Conservation (phyloP, 2,797 vertebrate species). For the Peromyscus aztecus region DNA sequence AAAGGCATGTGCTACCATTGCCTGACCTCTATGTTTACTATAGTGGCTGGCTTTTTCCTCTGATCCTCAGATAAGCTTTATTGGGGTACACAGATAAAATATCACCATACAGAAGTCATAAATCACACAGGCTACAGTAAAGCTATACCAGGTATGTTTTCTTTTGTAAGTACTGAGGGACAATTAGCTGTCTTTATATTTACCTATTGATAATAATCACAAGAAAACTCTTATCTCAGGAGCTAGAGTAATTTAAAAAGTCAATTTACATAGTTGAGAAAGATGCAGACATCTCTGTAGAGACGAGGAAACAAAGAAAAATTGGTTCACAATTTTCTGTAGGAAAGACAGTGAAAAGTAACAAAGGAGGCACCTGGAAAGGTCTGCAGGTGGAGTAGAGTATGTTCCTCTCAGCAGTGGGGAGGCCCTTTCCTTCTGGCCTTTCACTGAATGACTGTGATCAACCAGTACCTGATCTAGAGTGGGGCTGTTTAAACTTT, state of each 20-base stretch:
- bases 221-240: neutral
- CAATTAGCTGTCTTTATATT: neutral
- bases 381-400: neutral
- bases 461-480: too few species aligned
- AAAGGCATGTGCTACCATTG: too few species aligned
- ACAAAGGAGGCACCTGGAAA: neutral
- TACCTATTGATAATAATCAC: neutral
- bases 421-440: neutral
- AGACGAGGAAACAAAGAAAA: neutral
- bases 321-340: neutral
- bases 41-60: too few species aligned
- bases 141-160: neutral
- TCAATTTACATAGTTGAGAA: neutral
- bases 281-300: neutral
- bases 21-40: too few species aligned
- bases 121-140: neutral
- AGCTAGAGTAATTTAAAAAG: neutral
- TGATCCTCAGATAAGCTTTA: too few species aligned
- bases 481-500: neutral
- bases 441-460: neutral
- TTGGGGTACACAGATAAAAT: too few species aligned
- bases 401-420: neutral
- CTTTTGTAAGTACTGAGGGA: neutral
- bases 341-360: neutral
- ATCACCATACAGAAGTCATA: neutral